Evolutionary conservation across 2,888 invertebrate species (phyloP), one percentile per base, ranked within the genome.

Genomic region (Elmis aenea): DNA sequence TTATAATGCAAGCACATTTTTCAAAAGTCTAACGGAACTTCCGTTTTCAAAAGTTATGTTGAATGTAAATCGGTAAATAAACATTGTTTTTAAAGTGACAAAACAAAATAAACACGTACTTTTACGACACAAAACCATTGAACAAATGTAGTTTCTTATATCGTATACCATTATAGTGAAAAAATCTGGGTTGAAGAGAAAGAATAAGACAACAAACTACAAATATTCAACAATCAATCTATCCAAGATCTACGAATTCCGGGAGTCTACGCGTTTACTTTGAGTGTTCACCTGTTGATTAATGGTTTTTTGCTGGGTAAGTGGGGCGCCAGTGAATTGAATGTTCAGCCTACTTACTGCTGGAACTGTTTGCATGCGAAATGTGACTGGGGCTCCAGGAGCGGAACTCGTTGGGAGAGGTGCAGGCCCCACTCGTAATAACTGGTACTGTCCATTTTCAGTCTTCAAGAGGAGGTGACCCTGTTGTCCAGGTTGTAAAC

Each of bases 391-490:
- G 15, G 50, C 68, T 62, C 73, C 78, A 55, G 76, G 73, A 64
- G 75, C 72, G 59, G 78, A 72, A 55, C 77, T 72, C 5, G 63
- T 68, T 54, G 69, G 70, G 25, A 66, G 49, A 39, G 87, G 80
- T 48, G 88, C 83, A 53, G 88, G 86, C 51, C 88, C 88, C 58
- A 91, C 87, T 67, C 92, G 81, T 64, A 95, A 75, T 67, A 95
- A 75, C 71, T 95, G 93, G 71, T 87, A 89, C 70, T 92, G 91
- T 62, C 95, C 95, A 76, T 89, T 93, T 74, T 95, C 95, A 64
- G 94, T 95, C 77, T 93, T 94, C 68, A 95, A 77, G 66, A 95
- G 79, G 68, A 95, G 77, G 67, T 92, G 88, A 45, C 84, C 83
- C 70, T 87, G 89, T 68, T 90, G 86, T 66, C 88, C 85, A 53